phyloP scores from a whole-genome alignment of 2,113 vertebrate species.

The Rattus rattus region DNA sequence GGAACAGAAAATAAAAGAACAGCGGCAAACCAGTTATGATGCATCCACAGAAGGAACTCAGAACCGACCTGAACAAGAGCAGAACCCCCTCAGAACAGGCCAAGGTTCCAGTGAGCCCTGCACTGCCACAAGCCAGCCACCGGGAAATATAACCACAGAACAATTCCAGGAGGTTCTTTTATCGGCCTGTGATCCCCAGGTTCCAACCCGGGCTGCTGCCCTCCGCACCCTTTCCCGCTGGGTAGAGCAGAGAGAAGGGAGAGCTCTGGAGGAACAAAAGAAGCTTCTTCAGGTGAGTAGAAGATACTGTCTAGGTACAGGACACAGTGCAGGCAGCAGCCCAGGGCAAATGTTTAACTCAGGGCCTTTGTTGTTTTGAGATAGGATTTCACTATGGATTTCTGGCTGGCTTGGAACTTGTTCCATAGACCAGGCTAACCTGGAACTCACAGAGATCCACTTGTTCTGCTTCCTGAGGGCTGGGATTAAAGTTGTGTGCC shows the following conservation, averaged over 20 bases:
- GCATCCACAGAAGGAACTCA: fast-evolving
- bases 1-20: neutral
- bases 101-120: neutral
- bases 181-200: constrained; percentile 91
- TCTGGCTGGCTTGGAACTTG: neutral
- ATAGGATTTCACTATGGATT: neutral
- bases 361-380: neutral
- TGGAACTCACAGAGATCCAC: neutral
- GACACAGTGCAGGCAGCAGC: neutral
- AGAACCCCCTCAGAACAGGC: fast-evolving
- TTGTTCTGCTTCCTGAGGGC: neutral
- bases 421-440: neutral
- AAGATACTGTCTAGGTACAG: fast-evolving
- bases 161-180: constrained; percentile 86
- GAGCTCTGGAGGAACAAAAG: constrained; percentile 86
- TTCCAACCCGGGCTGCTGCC: constrained; percentile 90
- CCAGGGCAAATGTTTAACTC: neutral
- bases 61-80: fast-evolving
- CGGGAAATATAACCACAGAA: fast-evolving
- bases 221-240: constrained; percentile 88
- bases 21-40: fast-evolving
- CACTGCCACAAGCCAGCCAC: fast-evolving
- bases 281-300: constrained; percentile 90
- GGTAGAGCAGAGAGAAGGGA: constrained; percentile 82
- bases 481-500: neutral